Percentiles rank a stretch among this genome's conserved stretches.
Conservation (phyloP, 2,113 vertebrate species). For the Cathartes aura region DNA sequence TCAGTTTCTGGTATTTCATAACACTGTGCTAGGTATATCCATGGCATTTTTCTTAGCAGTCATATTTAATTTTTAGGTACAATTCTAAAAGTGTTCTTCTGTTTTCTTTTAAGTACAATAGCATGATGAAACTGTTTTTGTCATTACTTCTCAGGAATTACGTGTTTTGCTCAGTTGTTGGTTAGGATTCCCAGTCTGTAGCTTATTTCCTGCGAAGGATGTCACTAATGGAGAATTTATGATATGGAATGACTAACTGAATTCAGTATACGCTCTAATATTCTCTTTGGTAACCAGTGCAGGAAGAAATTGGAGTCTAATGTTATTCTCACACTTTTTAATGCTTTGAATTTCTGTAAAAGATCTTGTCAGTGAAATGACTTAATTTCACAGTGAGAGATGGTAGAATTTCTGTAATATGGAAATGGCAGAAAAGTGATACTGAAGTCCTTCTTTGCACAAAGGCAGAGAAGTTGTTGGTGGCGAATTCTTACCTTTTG, state of each 20-base stretch:
- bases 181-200: not conserved
- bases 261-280: not conserved
- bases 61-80: not conserved
- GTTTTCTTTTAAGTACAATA: not conserved
- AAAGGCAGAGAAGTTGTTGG: not conserved
- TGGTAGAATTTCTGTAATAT: not conserved
- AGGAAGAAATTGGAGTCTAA: not conserved
- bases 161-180: not conserved
- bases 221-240: not conserved
- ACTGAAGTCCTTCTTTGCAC: not conserved
- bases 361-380: not conserved
- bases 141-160: not conserved
- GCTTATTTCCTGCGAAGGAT: not conserved
- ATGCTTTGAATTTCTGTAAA: not conserved
- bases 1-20: not conserved
- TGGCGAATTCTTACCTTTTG: not conserved
- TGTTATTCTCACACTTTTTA: not conserved
- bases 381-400: not conserved
- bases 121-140: not conserved
- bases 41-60: not conserved
- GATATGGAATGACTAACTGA: not conserved
- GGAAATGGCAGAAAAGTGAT: not conserved
- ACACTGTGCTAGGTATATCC: not conserved
- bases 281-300: not conserved
- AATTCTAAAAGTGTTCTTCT: not conserved